phyloP scores from a whole-genome alignment of 2,113 vertebrate species.

The Pelecanus crispus region DNA sequence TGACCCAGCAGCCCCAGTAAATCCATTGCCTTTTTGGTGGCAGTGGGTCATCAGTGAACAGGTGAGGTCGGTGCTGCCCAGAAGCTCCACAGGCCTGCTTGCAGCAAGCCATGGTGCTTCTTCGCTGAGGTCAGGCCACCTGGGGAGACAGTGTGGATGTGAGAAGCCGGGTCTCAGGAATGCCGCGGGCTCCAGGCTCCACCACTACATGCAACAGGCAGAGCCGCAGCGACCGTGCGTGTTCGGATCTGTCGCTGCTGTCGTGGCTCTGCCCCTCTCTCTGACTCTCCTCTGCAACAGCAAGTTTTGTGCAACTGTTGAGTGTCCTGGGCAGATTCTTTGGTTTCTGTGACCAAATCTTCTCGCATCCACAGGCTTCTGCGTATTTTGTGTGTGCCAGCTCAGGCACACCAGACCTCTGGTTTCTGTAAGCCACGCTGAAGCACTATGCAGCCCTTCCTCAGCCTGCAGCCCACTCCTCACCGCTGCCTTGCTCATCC shows the following conservation, averaged over 20 bases:
- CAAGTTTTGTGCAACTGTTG: neutral
- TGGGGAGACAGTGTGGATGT: neutral
- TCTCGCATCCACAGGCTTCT: neutral
- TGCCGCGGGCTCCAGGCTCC: neutral
- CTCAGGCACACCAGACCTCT: neutral
- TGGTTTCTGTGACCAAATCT: neutral
- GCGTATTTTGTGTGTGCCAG: neutral
- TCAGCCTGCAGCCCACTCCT: neutral
- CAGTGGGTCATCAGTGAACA: neutral
- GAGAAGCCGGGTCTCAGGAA: neutral
- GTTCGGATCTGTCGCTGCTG: fast-evolving
- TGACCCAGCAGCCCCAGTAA: neutral
- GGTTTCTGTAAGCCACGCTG: neutral
- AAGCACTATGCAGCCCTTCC: neutral
- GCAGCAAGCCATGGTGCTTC: neutral
- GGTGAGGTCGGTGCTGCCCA: neutral
- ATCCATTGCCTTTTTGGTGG: neutral
- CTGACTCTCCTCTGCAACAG: neutral
- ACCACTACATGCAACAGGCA: neutral
- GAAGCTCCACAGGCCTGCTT: neutral
- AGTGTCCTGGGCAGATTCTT: neutral
- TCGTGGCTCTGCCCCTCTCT: neutral
- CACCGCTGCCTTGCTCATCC: neutral
- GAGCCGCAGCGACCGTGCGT: fast-evolving
- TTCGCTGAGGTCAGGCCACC: neutral